Conservation (phyloP, 2,113 vertebrate species). For the Gadus chalcogrammus region DNA sequence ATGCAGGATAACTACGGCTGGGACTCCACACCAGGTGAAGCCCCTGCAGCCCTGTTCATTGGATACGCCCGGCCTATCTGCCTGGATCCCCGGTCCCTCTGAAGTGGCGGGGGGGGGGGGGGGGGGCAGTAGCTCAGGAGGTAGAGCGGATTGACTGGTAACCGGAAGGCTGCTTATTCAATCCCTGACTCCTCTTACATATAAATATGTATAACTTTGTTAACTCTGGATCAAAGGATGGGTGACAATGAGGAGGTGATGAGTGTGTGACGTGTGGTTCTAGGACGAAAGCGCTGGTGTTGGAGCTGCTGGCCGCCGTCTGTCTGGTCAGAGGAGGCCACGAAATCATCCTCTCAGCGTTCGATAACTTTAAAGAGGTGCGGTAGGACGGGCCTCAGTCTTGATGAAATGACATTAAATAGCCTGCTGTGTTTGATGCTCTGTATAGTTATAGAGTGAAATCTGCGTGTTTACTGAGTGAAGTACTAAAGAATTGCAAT, state of each 20-base stretch:
- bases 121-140: slow-evolving; percentile 20
- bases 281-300: slow-evolving; percentile 95
- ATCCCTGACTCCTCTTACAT: no score
- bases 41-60: slow-evolving; percentile 55
- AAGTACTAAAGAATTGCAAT: background rate
- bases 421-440: background rate
- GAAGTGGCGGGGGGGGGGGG: slow-evolving; percentile 50
- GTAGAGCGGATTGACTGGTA: no score
- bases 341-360: slow-evolving; percentile 96
- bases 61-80: slow-evolving; percentile 47
- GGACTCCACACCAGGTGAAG: slow-evolving; percentile 47
- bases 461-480: background rate
- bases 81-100: slow-evolving; percentile 42
- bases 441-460: background rate
- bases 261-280: slow-evolving; percentile 12
- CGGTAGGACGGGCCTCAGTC: slow-evolving; percentile 4
- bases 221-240: background rate
- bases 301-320: slow-evolving; percentile 94
- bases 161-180: no score
- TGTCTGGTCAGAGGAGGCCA: slow-evolving; percentile 95
- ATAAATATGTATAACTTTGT: background rate
- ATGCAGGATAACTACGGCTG: slow-evolving; percentile 12
- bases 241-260: background rate
- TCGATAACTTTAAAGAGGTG: slow-evolving; percentile 99
- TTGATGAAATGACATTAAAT: background rate